Conservation (phyloP, 2,113 vertebrate species). For the Polyodon spathula region DNA sequence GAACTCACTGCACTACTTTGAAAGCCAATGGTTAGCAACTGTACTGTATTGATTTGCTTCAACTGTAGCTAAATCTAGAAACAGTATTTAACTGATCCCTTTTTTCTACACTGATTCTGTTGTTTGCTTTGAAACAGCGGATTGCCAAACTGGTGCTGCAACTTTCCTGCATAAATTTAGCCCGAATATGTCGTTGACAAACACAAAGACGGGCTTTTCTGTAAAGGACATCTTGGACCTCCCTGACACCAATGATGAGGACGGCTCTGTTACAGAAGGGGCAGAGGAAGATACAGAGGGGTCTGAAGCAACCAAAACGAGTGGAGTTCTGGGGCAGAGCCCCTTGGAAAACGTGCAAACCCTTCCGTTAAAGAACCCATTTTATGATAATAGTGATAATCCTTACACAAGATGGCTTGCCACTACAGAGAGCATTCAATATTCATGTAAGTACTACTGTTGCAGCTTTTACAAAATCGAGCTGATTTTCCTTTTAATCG, state of each 20-base stretch:
- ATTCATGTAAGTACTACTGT: conserved; percentile 82
- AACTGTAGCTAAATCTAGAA: conserved; percentile 51
- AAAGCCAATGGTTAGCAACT: conserved; percentile 56
- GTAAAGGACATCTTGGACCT: conserved; percentile 99
- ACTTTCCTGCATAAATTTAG: conserved; percentile 68
- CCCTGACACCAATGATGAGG: conserved; percentile 96
- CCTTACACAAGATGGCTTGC: conserved; percentile 96
- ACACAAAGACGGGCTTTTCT: conserved; percentile 99
- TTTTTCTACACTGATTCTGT: conserved; percentile 34
- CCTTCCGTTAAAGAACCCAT: conserved; percentile 89
- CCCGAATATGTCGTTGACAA: conserved; percentile 95
- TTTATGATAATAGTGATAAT: conserved; percentile 95
- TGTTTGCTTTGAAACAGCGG: conserved; percentile 54
- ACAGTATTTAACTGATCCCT: conserved; percentile 39
- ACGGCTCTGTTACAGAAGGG: conserved; percentile 83
- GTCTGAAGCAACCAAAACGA: conserved; percentile 74
- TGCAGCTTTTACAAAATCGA: conserved; percentile 20
- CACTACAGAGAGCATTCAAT: conserved; percentile 91
- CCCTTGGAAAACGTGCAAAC: conserved; percentile 80
- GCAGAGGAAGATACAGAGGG: conserved; percentile 86
- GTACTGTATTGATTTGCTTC: conserved; percentile 50
- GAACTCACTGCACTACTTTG: conserved; percentile 61
- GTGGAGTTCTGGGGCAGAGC: conserved; percentile 79
- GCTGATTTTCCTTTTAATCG: not conserved
- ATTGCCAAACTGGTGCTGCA: conserved; percentile 74